Base-by-base conservation (phyloP, 2,113 vertebrate genomes). In the Brienomyrus brachyistius region DNA sequence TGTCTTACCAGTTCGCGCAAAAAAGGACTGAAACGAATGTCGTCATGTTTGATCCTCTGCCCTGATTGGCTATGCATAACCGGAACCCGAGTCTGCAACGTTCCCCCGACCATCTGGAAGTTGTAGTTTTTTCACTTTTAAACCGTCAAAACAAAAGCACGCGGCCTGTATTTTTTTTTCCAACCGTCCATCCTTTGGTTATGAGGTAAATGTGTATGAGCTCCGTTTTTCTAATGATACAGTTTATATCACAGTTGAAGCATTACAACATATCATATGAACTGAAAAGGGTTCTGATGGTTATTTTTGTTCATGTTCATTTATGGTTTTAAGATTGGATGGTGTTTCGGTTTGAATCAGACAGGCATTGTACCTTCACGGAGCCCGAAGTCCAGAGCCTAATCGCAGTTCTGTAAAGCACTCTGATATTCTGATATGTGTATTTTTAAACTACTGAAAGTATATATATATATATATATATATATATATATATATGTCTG, bases 111-210 rank as follows among this genome's bases (percentile, higher is more conserved):
- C 17, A 47, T 83, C 4, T 92, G 94, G 95, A 88, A 90, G 54
- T 74, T 94, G 95, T 93, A 94, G 94, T 94, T 91, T 40, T 90
- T 90, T 70, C 6, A 85, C 23, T 48, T 11, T 43, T n/a, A 59
- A 6, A 2, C 15, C 74, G 5, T 80, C 74, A 80, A 86, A 86
- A 86, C 83, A 86, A 80, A 51, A 86, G 51, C 47, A 87, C 85
- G 51, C n/a, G 50, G 85, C 15, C 50, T 11, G 50, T 15, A 87
- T 43, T 74, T 74, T n/a, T 70, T n/a, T 70, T 35, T 11, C 17
- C 17, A 43, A 43, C 3, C 15, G 35, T 80, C 74, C 74, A 43
- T 80, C 31, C 35, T 80, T 80, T 80, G 35, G 15, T 80, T 80
- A 19, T 43, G n/a, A 31, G n/a, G 27, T 70, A 70, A 70, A 70